Percentiles rank a stretch among this genome's conserved stretches.
phyloP scores from a whole-genome alignment of 2,888 invertebrate species.

The Mesorhabditis spiculigera region DNA sequence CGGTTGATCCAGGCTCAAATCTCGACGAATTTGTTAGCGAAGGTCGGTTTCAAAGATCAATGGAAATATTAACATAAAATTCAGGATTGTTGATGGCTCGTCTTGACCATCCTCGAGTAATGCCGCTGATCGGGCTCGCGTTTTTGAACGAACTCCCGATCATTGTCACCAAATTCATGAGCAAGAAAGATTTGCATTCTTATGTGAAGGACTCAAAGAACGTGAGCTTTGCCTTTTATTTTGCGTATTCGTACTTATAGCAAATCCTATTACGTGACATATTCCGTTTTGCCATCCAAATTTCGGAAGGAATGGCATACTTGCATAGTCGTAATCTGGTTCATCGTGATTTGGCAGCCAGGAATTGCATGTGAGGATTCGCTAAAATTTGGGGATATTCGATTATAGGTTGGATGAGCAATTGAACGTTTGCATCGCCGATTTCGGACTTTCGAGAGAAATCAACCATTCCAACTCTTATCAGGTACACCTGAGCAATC shows the following conservation, averaged over 20 bases:
- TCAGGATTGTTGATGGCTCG: neutral
- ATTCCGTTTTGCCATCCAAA: neutral
- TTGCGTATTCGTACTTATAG: neutral
- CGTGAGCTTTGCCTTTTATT: neutral
- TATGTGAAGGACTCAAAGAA: neutral
- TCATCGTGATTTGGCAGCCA: neutral
- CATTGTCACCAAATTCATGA: slow-evolving; percentile 3
- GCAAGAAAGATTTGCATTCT: neutral
- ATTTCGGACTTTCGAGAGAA: slow-evolving; percentile 1
- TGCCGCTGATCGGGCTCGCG: neutral
- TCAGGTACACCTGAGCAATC: neutral
- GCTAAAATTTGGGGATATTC: neutral
- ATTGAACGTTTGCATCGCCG: neutral
- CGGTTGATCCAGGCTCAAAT: neutral
- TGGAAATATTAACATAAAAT: neutral
- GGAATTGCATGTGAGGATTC: neutral
- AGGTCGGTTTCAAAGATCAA: neutral
- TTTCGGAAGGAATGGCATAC: slow-evolving; percentile 1
- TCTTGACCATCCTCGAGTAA: slow-evolving; percentile 2
- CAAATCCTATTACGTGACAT: neutral
- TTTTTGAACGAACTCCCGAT: neutral
- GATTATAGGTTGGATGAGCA: neutral
- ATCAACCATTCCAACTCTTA: neutral
- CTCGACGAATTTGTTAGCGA: neutral
- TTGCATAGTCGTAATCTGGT: neutral